Conservation (phyloP, 1,140 invertebrate species). For the Helicorthomorpha holstii region DNA sequence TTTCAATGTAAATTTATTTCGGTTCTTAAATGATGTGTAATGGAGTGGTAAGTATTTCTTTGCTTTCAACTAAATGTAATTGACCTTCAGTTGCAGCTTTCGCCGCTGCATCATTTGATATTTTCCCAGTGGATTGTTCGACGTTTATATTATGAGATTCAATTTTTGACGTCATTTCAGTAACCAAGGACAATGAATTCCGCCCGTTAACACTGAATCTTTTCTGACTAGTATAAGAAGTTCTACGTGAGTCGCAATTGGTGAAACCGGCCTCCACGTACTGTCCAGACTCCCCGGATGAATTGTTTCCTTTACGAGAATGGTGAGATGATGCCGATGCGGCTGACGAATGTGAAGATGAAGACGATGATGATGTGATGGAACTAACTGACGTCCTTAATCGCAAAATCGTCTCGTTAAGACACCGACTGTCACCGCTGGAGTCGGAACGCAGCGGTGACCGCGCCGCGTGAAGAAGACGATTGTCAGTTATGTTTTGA, state of each 20-base stretch:
- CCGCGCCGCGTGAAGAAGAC: neutral
- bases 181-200: neutral
- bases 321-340: neutral
- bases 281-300: slow-evolving; percentile 3
- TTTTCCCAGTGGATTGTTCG: neutral
- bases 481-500: neutral
- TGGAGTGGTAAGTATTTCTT: neutral
- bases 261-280: slow-evolving; percentile 1
- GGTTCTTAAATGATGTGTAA: neutral
- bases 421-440: neutral
- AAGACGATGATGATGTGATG: neutral
- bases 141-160: neutral
- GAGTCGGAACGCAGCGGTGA: neutral
- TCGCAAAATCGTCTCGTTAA: neutral
- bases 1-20: neutral
- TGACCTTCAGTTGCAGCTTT: neutral
- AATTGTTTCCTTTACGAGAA: no score
- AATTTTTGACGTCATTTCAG: neutral
- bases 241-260: neutral
- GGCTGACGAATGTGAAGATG: no score
- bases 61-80: neutral
- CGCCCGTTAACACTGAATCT: neutral
- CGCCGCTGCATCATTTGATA: neutral
- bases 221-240: neutral
- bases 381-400: neutral